Conservation (phyloP, 2,888 invertebrate genomes). For the Strigamia crassipes region DNA sequence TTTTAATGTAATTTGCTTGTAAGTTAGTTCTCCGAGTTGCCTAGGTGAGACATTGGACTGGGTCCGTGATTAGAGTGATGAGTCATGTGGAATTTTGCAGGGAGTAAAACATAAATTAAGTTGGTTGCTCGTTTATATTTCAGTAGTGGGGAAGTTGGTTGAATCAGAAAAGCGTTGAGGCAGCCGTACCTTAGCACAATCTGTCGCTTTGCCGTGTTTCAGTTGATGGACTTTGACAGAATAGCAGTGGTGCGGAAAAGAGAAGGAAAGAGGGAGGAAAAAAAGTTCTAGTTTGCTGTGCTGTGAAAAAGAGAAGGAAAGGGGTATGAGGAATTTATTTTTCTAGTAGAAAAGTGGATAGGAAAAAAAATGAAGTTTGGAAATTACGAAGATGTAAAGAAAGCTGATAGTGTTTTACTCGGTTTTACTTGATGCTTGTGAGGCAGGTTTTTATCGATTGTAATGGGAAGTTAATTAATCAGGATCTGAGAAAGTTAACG, state of each 20-base stretch:
- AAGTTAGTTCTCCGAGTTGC: background rate
- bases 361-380: constrained; percentile 14
- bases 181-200: constrained; percentile 33
- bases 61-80: constrained; percentile 25
- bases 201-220: constrained; percentile 40
- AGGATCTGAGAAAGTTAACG: constrained; percentile 23
- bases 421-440: constrained; percentile 29
- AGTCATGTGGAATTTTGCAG: constrained; percentile 21
- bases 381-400: background rate
- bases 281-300: background rate
- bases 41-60: constrained; percentile 25
- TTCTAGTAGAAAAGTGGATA: background rate
- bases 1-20: background rate
- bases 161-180: constrained; percentile 27
- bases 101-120: constrained; percentile 27
- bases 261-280: background rate
- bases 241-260: constrained; percentile 39
- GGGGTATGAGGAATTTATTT: constrained; percentile 34
- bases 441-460: constrained; percentile 41
- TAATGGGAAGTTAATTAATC: constrained; percentile 41
- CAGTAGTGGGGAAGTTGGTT: constrained; percentile 32
- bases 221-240: constrained; percentile 40
- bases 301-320: constrained; percentile 31
- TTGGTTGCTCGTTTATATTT: background rate
- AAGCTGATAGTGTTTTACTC: constrained; percentile 18